Evolutionary conservation across 2,113 vertebrate genomes (phyloP).

Genomic region (Aspidoscelis tigris): DNA sequence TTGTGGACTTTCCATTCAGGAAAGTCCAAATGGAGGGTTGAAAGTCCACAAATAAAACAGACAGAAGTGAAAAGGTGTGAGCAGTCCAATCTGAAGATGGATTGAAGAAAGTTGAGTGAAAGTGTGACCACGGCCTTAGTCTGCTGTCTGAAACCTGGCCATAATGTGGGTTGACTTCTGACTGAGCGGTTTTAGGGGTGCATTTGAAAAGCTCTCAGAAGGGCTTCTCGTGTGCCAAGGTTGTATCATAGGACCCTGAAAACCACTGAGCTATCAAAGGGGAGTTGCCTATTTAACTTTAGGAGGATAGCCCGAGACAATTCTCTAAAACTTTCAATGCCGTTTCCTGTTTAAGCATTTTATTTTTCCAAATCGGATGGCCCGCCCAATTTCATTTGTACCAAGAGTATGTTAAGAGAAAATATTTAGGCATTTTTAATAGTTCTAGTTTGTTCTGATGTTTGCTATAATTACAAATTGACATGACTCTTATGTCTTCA

Average conservation of each 20-base stretch:
- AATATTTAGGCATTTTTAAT: not conserved
- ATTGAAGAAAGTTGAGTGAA: no score
- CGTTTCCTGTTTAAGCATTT: not conserved
- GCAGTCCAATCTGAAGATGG: no score
- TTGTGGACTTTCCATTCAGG: no score
- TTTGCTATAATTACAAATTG: constrained; percentile 2
- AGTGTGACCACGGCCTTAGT: no score
- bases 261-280: not conserved
- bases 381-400: not conserved
- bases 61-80: no score
- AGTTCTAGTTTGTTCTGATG: not conserved
- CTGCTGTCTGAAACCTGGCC: not conserved
- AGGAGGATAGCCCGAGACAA: not conserved
- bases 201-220: not conserved
- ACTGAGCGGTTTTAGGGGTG: not conserved
- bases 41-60: no score
- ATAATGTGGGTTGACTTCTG: not conserved
- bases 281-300: not conserved
- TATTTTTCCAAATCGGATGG: not conserved
- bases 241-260: not conserved
- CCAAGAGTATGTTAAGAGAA: not conserved
- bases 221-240: no score
- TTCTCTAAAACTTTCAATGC: not conserved
- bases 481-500: not conserved
- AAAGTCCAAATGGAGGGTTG: no score